Percentiles rank a stretch among this genome's conserved stretches.
phyloP scores from a whole-genome alignment of 2,113 vertebrate species.

The Toxotes jaculatrix region DNA sequence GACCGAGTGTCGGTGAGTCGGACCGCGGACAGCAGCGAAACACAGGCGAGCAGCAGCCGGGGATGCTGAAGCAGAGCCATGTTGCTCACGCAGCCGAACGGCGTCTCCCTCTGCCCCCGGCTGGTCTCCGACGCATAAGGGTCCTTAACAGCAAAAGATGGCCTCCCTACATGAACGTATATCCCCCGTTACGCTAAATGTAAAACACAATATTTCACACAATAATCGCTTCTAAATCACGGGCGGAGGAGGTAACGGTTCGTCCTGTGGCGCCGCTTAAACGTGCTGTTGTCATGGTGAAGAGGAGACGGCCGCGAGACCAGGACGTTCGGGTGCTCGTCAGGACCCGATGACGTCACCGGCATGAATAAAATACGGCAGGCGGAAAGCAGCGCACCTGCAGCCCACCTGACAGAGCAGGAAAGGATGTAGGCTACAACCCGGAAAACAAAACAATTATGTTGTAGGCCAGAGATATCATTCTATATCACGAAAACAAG shows the following conservation, averaged over 20 bases:
- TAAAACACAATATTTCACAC: neutral
- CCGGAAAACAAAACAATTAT: too few species aligned
- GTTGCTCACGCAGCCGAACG: slow-evolving; percentile 62
- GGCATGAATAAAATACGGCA: neutral
- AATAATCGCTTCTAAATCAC: neutral
- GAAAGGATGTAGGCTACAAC: too few species aligned
- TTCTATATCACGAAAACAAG: too few species aligned
- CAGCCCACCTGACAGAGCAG: neutral
- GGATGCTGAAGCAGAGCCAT: slow-evolving; percentile 72
- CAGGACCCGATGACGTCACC: slow-evolving; percentile 72
- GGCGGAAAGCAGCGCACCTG: slow-evolving; percentile 35
- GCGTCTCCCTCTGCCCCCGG: slow-evolving; percentile 52
- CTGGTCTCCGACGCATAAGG: slow-evolving; percentile 24
- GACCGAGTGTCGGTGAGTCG: slow-evolving; percentile 38
- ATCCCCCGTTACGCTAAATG: accelerated
- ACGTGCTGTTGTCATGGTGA: slow-evolving; percentile 75
- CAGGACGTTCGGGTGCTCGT: neutral
- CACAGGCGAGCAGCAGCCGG: slow-evolving; percentile 46
- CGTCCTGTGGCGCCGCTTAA: slow-evolving; percentile 46
- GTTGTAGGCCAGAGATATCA: too few species aligned
- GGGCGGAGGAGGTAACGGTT: neutral
- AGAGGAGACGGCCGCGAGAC: slow-evolving; percentile 20
- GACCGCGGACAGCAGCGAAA: slow-evolving; percentile 21
- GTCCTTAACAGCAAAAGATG: neutral
- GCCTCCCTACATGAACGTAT: neutral